phyloP scores from a whole-genome alignment of 2,797 vertebrate genomes.

The Lindbergichthys nudifrons region DNA sequence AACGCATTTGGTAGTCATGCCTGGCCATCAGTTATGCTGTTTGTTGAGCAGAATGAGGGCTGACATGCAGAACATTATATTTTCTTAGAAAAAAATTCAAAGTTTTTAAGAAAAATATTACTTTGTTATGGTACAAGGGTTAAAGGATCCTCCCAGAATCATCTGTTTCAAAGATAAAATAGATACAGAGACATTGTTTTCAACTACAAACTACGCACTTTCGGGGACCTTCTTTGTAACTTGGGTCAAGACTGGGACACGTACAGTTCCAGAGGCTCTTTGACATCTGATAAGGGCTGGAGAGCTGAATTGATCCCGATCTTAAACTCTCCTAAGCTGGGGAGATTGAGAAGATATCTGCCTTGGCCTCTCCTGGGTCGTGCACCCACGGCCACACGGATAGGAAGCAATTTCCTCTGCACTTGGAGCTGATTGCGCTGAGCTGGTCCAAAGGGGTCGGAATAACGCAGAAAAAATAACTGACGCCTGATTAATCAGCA shows the following conservation, averaged over 20 bases:
- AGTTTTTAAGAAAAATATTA: constrained; percentile 25
- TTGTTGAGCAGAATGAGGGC: not conserved
- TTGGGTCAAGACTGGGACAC: constrained; percentile 66
- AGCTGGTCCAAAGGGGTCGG: constrained; percentile 69
- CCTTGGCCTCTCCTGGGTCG: constrained; percentile 63
- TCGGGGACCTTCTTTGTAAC: constrained; percentile 31
- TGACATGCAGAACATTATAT: not conserved
- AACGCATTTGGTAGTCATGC: constrained; percentile 11
- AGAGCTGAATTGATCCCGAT: constrained; percentile 77
- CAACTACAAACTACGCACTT: constrained; percentile 13
- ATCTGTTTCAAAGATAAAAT: constrained; percentile 24
- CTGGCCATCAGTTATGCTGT: constrained; percentile 38
- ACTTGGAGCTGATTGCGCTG: constrained; percentile 81
- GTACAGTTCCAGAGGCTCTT: constrained; percentile 63
- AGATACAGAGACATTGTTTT: constrained; percentile 25
- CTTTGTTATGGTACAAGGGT: constrained; percentile 7
- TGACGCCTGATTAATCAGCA: constrained; percentile 75
- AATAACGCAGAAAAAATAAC: constrained; percentile 32
- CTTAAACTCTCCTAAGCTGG: constrained; percentile 79
- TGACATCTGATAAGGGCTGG: constrained; percentile 80
- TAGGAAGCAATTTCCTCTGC: constrained; percentile 82
- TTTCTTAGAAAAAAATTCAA: not conserved
- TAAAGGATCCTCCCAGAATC: constrained; percentile 38
- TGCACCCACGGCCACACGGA: constrained; percentile 71
- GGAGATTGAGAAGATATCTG: constrained; percentile 79